Evolutionary conservation across 1,140 invertebrate genomes (phyloP).

Genomic region (Drosophila pruinosa): DNA sequence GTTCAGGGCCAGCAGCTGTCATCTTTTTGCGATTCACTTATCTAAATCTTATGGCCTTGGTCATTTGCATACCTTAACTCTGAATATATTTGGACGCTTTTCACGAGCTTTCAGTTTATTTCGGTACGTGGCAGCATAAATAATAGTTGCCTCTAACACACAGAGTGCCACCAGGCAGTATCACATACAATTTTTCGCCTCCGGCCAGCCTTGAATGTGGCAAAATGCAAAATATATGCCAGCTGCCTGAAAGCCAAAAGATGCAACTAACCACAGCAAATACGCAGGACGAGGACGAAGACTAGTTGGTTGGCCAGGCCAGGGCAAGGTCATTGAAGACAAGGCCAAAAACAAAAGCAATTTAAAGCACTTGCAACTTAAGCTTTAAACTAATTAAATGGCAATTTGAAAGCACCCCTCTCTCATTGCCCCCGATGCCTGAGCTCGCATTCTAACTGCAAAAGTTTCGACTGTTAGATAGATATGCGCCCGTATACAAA

Average conservation of each 20-base stretch:
- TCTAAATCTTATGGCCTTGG: constrained; percentile 39
- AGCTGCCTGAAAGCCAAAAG: constrained; percentile 39
- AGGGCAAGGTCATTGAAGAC: constrained; percentile 42
- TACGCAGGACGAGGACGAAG: neutral
- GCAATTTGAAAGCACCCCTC: constrained; percentile 43
- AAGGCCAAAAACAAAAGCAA: constrained; percentile 8
- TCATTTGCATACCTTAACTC: constrained; percentile 45
- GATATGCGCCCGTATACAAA: constrained; percentile 27
- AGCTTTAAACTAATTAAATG: constrained; percentile 65
- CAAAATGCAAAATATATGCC: constrained; percentile 1
- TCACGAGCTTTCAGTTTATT: constrained; percentile 38
- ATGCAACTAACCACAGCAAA: constrained; percentile 39
- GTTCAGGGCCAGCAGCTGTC: constrained; percentile 9
- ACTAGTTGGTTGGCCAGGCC: neutral
- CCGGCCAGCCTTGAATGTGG: constrained; percentile 38
- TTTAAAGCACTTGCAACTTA: constrained; percentile 30
- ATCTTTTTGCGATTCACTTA: constrained; percentile 4
- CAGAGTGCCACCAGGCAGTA: too few species aligned
- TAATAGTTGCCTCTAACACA: constrained; percentile 28
- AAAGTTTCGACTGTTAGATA: constrained; percentile 49
- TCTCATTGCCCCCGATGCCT: neutral
- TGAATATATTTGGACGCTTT: constrained; percentile 43
- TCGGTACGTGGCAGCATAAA: constrained; percentile 52
- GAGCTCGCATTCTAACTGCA: constrained; percentile 13
- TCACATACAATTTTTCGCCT: constrained; percentile 41